These are phyloP conservation scores for Malaclemys terrapin DNA, from an alignment of 2,113 vertebrate genomes.

Conservation along the genomic window DNA sequence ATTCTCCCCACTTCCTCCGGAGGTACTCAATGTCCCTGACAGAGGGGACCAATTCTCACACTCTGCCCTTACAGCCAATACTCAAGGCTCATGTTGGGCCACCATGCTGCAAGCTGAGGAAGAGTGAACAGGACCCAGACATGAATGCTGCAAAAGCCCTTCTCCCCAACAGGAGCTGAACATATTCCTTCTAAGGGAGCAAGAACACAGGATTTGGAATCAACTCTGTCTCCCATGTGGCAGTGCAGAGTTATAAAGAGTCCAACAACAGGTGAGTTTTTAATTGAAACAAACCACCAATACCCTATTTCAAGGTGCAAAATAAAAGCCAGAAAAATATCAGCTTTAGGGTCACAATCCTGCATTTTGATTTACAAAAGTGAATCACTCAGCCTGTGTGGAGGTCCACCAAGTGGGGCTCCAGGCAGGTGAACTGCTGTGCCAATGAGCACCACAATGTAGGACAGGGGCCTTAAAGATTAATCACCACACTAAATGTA, in stretches of 20 bases:
- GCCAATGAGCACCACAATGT: not conserved
- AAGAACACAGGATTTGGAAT: not conserved
- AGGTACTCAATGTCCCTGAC: not conserved
- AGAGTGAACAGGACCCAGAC: not conserved
- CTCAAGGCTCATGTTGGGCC: not conserved
- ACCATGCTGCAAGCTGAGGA: not conserved
- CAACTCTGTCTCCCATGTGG: not conserved
- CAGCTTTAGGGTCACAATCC: not conserved
- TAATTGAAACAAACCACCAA: not conserved
- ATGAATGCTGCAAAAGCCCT: not conserved
- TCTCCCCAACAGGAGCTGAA: not conserved
- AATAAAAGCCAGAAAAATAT: not conserved
- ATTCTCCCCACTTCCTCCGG: not conserved
- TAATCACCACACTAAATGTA: not conserved
- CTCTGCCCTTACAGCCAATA: not conserved
- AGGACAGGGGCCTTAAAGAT: slow-evolving; percentile 11
- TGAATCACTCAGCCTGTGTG: too few relatives aligned
- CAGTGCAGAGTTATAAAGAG: not conserved
- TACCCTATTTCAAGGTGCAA: not conserved
- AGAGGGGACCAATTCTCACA: not conserved
- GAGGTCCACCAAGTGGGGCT: too few relatives aligned
- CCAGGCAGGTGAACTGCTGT: not conserved
- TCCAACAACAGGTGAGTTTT: not conserved
- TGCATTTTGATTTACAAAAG: not conserved
- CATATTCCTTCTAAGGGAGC: not conserved